Conservation (phyloP, 2,113 vertebrate species). For the human region GRCh38 chr3:157820501-157821000, state of each 20-base stretch:
- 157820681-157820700: neutral
- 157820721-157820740: neutral
- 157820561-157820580: neutral
- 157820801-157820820: neutral
- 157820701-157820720: neutral
- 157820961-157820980: neutral
- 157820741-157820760: neutral
- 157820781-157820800: neutral
- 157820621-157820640: neutral
- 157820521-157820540: neutral
- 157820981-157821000: neutral
- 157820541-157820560: neutral
- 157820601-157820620: slow-evolving; percentile 3
- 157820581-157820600: neutral
- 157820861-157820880: neutral
- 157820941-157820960: neutral
- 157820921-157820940: neutral
- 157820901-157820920: neutral
- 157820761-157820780: neutral
- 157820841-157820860: neutral
- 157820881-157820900: neutral
- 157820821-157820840: neutral
- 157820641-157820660: neutral
- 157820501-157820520: slow-evolving; percentile 47
- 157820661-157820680: neutral